phyloP scores from a whole-genome alignment of 2,888 invertebrate genomes.

The Cryptus armator region DNA sequence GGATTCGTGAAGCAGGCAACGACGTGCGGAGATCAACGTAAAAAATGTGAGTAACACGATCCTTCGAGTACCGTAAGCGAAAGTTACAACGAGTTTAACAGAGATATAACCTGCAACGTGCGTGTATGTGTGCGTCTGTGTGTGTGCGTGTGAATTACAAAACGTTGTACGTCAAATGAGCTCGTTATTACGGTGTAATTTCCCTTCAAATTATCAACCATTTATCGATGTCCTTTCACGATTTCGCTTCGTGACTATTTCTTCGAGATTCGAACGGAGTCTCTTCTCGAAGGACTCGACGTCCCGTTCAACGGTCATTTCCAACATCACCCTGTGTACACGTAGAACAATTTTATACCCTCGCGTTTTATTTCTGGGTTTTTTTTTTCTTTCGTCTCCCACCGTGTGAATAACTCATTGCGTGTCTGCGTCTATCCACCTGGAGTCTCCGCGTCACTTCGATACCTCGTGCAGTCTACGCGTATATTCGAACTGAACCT shows the following conservation, averaged over 20 bases:
- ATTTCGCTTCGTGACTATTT: constrained; percentile 24
- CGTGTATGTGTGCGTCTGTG: constrained; percentile 7
- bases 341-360: background rate
- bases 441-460: constrained; percentile 29
- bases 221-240: constrained; percentile 21
- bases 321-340: constrained; percentile 21
- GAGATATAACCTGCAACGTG: constrained; percentile 53
- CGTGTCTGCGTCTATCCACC: constrained; percentile 13
- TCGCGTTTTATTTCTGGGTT: background rate
- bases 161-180: constrained; percentile 7
- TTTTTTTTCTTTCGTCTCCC: constrained; percentile 2
- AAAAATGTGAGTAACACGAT: constrained; percentile 59
- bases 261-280: constrained; percentile 12
- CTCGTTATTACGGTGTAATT: background rate
- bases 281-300: constrained; percentile 45
- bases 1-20: constrained; percentile 24
- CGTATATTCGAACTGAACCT: background rate
- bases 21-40: constrained; percentile 17
- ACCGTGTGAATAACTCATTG: background rate
- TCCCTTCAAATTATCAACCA: background rate
- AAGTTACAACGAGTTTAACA: constrained; percentile 45
- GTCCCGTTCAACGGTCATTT: constrained; percentile 55
- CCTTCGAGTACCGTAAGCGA: constrained; percentile 48
- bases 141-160: constrained; percentile 31
- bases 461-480: background rate